Base-by-base conservation (phyloP, 2,113 vertebrate species). In the Bos javanicus region DNA sequence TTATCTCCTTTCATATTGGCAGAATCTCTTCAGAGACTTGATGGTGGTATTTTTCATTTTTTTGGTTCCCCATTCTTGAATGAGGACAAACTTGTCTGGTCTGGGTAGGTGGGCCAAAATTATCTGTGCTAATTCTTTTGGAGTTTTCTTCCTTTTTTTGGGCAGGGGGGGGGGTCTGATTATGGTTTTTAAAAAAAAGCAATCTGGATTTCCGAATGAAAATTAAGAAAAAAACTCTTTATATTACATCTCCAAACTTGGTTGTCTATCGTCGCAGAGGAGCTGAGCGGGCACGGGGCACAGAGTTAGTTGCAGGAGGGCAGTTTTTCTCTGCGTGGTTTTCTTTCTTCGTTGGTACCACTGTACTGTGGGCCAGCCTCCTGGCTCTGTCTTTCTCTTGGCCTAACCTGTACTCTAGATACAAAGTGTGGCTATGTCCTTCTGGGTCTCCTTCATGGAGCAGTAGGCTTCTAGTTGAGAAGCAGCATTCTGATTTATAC, bases 81-180 rank as follows among this genome's bases (percentile, higher is more conserved):
- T 33, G 21, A 93, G 11, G 23, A 54, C 59, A 64, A 89, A 28
- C 2, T 84, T 91, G 28, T 48, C 33, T 64, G 16, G 67, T n/a
- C 14, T 57, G 19, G 39, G 33, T 56, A 3, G 4, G 4, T 62
- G 30, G 2, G 2, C 46, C 59, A n/a, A 39, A 85, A 84, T 62
- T 21, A 21, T 36, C 54, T 87, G 11, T 9, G 0, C 17, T 43
- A 30, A 48, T 43, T 67, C 7, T 74, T 48, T 10, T 30, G 83
- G 16, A 23, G 11, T 39, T 83, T 67, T 57, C n/a, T 39, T 59
- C 19, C 25, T 54, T 46, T 54, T 0, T 17, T 9, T 1, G 12
- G 2, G 26, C 39, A 39, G 1, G 12, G 5, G 26, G 23, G 4
- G 4, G 1, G 26, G 0, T 60, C 59, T 30, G 21, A n/a, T 30